These are phyloP conservation scores for Girardia tigrina DNA, from an alignment of 2,888 invertebrate species.

Conservation along the genomic window DNA sequence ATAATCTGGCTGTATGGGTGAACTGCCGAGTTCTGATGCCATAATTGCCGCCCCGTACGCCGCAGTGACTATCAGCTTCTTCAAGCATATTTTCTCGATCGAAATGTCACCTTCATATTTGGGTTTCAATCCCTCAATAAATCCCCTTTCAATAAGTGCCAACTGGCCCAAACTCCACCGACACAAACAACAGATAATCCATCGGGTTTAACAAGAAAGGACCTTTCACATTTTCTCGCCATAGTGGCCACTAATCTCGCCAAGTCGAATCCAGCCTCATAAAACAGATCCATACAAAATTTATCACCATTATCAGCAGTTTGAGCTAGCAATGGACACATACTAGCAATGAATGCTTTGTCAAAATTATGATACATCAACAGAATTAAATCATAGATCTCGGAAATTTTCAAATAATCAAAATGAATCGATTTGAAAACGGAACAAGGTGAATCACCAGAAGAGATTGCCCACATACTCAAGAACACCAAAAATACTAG, in stretches of 20 bases:
- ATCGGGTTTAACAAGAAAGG: constrained; percentile 53
- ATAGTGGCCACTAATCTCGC: constrained; percentile 59
- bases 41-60: constrained; percentile 4
- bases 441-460: background rate
- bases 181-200: constrained; percentile 71
- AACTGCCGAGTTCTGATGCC: background rate
- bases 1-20: background rate
- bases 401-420: constrained; percentile 16
- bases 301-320: constrained; percentile 58
- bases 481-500: too few species aligned
- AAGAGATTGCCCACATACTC: too few species aligned
- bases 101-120: background rate
- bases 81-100: background rate
- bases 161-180: constrained; percentile 86
- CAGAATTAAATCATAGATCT: constrained; percentile 53
- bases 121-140: background rate
- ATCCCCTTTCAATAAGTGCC: constrained; percentile 58
- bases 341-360: constrained; percentile 64
- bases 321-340: constrained; percentile 61
- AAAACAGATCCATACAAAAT: constrained; percentile 61
- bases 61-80: background rate
- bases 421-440: background rate
- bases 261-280: constrained; percentile 58
- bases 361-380: constrained; percentile 63
- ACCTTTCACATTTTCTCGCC: constrained; percentile 45